Percentiles rank a stretch among this genome's conserved stretches.
Evolutionary conservation across 2,888 invertebrate species (phyloP).

Genomic region (Pediacus dermestoides): DNA sequence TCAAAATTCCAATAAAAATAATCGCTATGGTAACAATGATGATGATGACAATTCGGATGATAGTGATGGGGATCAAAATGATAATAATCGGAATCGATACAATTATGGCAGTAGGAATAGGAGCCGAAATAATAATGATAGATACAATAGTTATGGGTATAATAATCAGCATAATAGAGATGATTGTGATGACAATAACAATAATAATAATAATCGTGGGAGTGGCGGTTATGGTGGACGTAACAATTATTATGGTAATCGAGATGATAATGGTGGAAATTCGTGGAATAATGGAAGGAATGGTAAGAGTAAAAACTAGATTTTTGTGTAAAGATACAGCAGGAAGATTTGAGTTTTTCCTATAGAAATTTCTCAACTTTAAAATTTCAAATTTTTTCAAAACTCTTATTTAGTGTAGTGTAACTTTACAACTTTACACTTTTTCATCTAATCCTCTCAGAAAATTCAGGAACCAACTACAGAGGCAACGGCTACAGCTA

Average conservation of each 20-base stretch:
- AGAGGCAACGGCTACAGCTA: no score
- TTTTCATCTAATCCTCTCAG: no score
- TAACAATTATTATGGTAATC: conserved; percentile 13
- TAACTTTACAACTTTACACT: no score
- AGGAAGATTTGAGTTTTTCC: no score
- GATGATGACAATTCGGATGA: conserved; percentile 14
- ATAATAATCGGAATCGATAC: conserved; percentile 9
- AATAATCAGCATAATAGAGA: conserved; percentile 5
- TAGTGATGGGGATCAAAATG: conserved; percentile 13
- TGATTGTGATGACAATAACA: conserved; percentile 11
- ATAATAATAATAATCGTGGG: conserved; percentile 7
- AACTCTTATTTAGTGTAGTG: no score
- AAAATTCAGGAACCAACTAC: no score
- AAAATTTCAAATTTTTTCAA: no score
- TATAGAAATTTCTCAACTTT: no score
- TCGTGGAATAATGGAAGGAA: conserved; percentile 5
- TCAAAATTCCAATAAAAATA: conserved; percentile 10
- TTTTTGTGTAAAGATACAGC: not conserved
- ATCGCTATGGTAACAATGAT: conserved; percentile 10
- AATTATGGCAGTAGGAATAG: conserved; percentile 14
- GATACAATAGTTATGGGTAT: no score
- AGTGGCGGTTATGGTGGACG: not conserved
- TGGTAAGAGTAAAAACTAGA: not conserved
- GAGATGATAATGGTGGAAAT: conserved; percentile 12
- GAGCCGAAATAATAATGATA: conserved; percentile 7